phyloP scores from a whole-genome alignment of 2,888 invertebrate genomes.

The Conomelus anceps region DNA sequence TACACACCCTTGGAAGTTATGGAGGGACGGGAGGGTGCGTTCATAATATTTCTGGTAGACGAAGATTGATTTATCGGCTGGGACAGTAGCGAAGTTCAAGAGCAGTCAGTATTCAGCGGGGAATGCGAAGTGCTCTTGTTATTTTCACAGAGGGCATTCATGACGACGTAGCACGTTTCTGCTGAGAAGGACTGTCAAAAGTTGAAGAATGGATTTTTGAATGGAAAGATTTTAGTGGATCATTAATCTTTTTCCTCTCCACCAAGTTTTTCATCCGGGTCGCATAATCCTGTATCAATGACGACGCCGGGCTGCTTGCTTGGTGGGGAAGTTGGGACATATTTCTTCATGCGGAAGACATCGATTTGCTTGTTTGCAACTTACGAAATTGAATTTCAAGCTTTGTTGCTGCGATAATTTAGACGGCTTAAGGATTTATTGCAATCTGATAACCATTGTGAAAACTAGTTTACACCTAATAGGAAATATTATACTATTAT shows the following conservation, averaged over 20 bases:
- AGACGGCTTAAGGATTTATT: background rate
- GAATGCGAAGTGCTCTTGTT: background rate
- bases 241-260: conserved; percentile 5
- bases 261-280: conserved; percentile 1
- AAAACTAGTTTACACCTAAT: no score
- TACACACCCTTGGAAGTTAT: background rate
- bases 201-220: conserved; percentile 11
- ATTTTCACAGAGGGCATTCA: background rate
- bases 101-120: background rate
- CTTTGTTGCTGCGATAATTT: background rate
- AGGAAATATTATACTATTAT: background rate
- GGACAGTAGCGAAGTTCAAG: background rate
- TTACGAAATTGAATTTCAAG: background rate
- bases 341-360: background rate
- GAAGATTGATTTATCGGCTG: background rate
- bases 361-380: background rate
- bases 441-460: background rate
- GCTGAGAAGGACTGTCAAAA: conserved; percentile 6
- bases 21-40: background rate
- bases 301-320: background rate
- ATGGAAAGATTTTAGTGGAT: conserved; percentile 4
- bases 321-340: background rate
- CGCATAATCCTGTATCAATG: background rate
- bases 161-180: background rate
- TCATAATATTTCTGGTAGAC: background rate